These are phyloP conservation scores for Capitella teleta DNA, from an alignment of 1,140 invertebrate genomes.

Conservation along the genomic window DNA sequence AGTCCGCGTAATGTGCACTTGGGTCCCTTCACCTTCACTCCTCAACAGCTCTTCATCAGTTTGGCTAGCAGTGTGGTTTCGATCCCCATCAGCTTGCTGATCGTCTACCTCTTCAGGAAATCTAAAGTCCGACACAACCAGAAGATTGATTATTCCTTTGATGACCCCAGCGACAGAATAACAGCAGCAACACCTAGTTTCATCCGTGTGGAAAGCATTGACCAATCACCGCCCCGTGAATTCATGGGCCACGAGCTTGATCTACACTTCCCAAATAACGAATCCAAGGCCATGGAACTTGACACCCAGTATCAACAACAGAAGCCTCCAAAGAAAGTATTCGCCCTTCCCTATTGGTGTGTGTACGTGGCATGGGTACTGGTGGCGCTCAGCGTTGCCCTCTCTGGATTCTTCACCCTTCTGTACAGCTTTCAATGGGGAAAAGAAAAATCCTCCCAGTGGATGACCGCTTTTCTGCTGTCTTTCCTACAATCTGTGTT, in stretches of 20 bases:
- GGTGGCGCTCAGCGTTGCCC: conserved; percentile 12
- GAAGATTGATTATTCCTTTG: neutral
- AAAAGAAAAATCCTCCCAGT: conserved; percentile 21
- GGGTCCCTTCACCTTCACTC: conserved; percentile 3
- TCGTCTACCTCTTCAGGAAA: conserved; percentile 21
- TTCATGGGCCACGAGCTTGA: neutral
- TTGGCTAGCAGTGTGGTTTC: neutral
- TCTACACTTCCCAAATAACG: neutral
- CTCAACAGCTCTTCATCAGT: neutral
- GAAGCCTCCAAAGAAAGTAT: no score
- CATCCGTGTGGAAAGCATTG: no score
- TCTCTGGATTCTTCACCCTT: conserved; percentile 23
- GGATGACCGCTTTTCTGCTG: conserved; percentile 26
- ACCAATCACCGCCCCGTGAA: neutral
- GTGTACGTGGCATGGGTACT: conserved; percentile 23
- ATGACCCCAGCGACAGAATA: no score
- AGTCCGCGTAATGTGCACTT: neutral
- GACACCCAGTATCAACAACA: neutral
- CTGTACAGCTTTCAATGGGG: conserved; percentile 31
- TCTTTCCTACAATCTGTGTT: conserved; percentile 24
- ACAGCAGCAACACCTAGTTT: no score
- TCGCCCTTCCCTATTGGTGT: conserved; percentile 17
- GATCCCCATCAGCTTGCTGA: conserved; percentile 12
- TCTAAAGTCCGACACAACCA: conserved; percentile 11
- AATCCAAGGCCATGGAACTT: neutral